Evolutionary conservation across 2,113 vertebrate species (phyloP).

Genomic region (Carassius carassius): DNA sequence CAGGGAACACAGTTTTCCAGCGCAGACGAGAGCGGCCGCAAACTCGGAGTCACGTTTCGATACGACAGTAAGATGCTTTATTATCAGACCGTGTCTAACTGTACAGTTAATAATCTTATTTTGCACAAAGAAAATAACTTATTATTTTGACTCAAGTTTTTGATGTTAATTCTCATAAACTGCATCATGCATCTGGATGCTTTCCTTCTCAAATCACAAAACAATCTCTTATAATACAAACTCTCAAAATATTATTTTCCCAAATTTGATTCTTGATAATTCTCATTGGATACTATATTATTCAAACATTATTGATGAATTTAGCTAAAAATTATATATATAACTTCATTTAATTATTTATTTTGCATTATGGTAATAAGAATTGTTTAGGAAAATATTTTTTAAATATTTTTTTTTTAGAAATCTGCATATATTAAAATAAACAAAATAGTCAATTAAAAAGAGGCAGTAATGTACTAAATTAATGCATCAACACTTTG

Average conservation of each 20-base stretch:
- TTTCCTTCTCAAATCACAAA: background rate
- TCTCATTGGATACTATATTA: too few species aligned
- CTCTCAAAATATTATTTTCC: too few species aligned
- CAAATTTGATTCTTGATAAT: too few species aligned
- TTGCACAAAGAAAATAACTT: background rate
- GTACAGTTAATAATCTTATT: background rate
- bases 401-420: background rate
- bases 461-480: background rate
- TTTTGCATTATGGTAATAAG: background rate
- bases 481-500: background rate
- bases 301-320: too few species aligned
- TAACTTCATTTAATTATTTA: background rate
- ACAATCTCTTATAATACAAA: background rate
- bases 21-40: constrained; percentile 66
- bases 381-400: too few species aligned
- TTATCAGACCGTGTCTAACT: background rate
- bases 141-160: background rate
- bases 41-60: constrained; percentile 67
- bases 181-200: background rate
- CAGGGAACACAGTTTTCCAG: constrained; percentile 64
- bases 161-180: background rate
- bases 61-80: constrained; percentile 73
- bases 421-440: background rate
- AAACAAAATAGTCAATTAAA: too few species aligned
- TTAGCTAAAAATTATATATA: too few species aligned